Percentiles rank a stretch among this genome's conserved stretches.
These are phyloP conservation scores for Pseudorhiza aurosa DNA, from an alignment of 30 jellyfish, hydroid and myxozoan genomes.

Conservation along the genomic window DNA sequence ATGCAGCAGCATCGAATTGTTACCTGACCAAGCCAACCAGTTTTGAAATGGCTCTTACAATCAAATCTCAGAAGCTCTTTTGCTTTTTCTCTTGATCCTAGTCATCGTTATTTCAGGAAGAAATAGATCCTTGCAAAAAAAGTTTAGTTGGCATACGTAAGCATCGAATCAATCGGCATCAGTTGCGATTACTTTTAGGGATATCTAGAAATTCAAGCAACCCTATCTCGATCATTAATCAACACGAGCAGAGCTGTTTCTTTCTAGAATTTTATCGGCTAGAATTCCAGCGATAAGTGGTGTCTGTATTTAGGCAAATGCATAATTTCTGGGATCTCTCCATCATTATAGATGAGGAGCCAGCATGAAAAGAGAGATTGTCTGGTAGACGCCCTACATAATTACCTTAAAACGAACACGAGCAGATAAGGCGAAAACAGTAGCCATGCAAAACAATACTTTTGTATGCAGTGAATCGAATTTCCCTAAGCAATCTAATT, in stretches of 20 bases:
- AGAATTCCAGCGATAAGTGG: slow-evolving; percentile 3
- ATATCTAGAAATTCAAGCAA: no score
- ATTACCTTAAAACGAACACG: slow-evolving; percentile 51
- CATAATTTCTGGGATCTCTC: slow-evolving; percentile 34
- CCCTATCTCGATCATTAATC: neutral
- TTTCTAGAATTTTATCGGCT: neutral
- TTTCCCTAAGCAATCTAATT: slow-evolving; percentile 60
- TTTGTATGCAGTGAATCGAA: slow-evolving; percentile 33
- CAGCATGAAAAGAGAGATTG: slow-evolving; percentile 34
- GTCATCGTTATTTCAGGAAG: no score
- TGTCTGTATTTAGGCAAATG: neutral
- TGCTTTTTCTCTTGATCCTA: no score
- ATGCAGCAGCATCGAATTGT: no score
- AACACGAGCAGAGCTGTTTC: neutral
- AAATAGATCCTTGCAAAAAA: no score
- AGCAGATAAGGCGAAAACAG: slow-evolving; percentile 49
- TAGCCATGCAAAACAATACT: slow-evolving; percentile 23
- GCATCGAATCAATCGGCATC: no score
- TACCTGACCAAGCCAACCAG: no score
- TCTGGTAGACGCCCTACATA: slow-evolving; percentile 63
- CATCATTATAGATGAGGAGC: slow-evolving; percentile 46
- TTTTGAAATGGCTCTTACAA: no score
- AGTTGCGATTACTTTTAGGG: no score
- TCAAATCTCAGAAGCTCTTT: no score
- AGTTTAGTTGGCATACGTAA: no score